Evolutionary conservation across 2,888 invertebrate species (phyloP), one percentile per base, ranked within the genome.

Genomic region (Mongoloraphidia duomilia): DNA sequence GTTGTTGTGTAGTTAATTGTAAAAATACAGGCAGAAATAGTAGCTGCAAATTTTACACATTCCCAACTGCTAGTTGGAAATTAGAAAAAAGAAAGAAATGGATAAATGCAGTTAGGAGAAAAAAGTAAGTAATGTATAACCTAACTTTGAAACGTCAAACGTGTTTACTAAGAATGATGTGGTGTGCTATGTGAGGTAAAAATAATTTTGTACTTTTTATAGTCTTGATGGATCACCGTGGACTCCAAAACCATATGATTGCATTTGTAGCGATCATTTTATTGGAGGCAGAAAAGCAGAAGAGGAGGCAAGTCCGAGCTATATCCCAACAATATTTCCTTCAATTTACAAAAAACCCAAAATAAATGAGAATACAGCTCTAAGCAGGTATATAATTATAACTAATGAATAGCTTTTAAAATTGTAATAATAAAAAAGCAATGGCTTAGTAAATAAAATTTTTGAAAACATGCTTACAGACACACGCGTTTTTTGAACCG

Each of bases 231-330:
- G 47, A 41, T 47, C 47, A 41, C 41, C 37, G 41, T 52, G 53
- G 53, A 26, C 12, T 37, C 53, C 53, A 34, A 53, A 51, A 41
- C 46, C 39, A 37, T 17, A 8, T 8, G 41, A 43, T 51, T 13
- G 8, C 13, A 54, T 55, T 44, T 54, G 54, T 42, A 53, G 54
- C 45, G 42, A 34, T 35, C 51, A 54, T 49, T 54, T 54, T 44
- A 41, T 51, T 49, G 52, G 51, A 14, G 49, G 47, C 41, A 45
- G 51, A 52, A 51, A 54, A 44, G 44, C 53, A 12, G 50, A 54
- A 34, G 44, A 52, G 9, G 45, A 49, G 34, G n/a, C 34, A 34
- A 51, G 50, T 49, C 52, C 54, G 17, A 48, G 49, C 38, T 54
- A 52, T 43, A 47, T 46, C 36, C 53, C 53, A 46, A 50, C 54